Conservation (phyloP, 2,113 vertebrate species). For the Bubo blakistoni region DNA sequence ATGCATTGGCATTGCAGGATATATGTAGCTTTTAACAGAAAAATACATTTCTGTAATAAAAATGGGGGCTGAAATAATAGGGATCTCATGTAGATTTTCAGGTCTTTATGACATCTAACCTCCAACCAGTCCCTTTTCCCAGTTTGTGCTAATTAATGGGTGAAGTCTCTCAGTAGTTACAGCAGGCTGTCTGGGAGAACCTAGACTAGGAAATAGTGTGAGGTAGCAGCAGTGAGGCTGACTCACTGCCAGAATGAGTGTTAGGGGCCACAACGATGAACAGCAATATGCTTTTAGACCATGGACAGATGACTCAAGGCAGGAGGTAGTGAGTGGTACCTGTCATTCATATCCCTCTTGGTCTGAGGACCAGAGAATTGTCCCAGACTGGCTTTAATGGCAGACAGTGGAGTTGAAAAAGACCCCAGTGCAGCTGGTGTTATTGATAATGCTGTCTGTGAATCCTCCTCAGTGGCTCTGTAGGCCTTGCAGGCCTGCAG, state of each 20-base stretch:
- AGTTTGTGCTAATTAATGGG: neutral
- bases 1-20: neutral
- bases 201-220: neutral
- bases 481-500: neutral
- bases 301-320: neutral
- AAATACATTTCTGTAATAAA: neutral
- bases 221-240: neutral
- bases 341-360: neutral
- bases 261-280: neutral
- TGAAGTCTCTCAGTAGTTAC: neutral
- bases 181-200: neutral
- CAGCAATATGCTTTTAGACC: neutral
- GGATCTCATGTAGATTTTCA: neutral
- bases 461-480: accelerated
- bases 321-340: neutral
- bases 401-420: neutral
- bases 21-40: neutral
- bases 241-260: neutral
- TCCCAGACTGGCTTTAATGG: neutral
- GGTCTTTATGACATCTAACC: neutral
- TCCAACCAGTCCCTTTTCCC: neutral
- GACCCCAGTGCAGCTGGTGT: neutral
- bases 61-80: neutral
- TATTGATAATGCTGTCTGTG: neutral
- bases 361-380: neutral